A percentile compares a stretch with the other conserved stretches of the same genome.
Conservation (phyloP, 2,888 invertebrate genomes). For the Carterocephalus palaemon region DNA sequence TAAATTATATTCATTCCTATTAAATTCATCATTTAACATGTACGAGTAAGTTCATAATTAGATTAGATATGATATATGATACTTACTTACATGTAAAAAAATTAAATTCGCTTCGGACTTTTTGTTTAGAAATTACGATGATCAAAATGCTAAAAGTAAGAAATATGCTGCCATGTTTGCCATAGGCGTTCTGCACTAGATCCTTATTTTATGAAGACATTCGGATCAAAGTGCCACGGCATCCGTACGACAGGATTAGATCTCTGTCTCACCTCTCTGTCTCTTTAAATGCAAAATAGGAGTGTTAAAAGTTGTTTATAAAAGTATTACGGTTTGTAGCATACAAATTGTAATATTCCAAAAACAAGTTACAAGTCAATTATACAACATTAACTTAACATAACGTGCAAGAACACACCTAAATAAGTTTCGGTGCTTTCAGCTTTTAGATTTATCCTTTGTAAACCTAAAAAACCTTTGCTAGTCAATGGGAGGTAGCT, state of each 20-base stretch:
- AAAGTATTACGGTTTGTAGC: too few species aligned
- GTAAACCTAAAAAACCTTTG: constrained; percentile 11
- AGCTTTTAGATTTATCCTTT: constrained; percentile 14
- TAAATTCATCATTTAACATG: too few species aligned
- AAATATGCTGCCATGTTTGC: not conserved
- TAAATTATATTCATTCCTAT: too few species aligned
- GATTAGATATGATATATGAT: too few species aligned
- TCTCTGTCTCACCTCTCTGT: constrained; percentile 7
- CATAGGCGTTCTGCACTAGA: constrained; percentile 6
- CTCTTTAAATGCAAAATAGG: not conserved
- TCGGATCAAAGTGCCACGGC: constrained; percentile 13
- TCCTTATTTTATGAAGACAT: constrained; percentile 19
- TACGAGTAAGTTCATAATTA: too few species aligned
- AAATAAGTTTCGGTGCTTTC: constrained; percentile 19
- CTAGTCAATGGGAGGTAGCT: constrained; percentile 30
- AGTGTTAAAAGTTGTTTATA: too few species aligned
- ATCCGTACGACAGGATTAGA: constrained; percentile 18
- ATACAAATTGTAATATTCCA: too few species aligned
- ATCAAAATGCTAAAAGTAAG: not conserved
- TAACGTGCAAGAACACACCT: too few species aligned
- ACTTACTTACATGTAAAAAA: too few species aligned
- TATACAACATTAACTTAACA: too few species aligned
- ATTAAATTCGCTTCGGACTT: too few species aligned
- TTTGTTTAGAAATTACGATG: not conserved
- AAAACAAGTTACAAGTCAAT: too few species aligned